Conservation (phyloP, 2,888 invertebrate genomes). For the Epinotia brunnichana region DNA sequence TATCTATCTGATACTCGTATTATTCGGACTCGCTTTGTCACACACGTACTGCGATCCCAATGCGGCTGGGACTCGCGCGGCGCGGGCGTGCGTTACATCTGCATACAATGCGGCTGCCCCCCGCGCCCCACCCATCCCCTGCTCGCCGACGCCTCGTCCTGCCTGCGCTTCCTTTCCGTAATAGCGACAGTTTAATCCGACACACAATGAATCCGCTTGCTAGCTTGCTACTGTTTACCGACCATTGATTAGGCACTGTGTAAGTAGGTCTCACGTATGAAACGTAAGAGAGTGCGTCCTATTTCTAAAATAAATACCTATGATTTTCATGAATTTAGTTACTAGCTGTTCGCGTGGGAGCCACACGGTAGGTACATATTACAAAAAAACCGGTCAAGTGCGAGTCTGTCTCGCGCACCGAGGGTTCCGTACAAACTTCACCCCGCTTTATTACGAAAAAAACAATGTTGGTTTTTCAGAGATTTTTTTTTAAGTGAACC, state of each 20-base stretch:
- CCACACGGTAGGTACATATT: not conserved
- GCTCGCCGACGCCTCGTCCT: slow-evolving; percentile 1
- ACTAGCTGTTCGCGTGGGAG: not conserved
- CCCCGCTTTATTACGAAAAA: too few relatives aligned
- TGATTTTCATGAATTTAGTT: not conserved
- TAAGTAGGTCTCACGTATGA: not conserved
- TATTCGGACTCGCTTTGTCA: slow-evolving; percentile 51
- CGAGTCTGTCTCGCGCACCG: too few relatives aligned
- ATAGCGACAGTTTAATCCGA: slow-evolving; percentile 41
- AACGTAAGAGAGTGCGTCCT: not conserved
- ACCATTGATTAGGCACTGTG: slow-evolving; percentile 18
- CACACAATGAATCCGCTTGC: slow-evolving; percentile 41
- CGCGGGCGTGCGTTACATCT: slow-evolving; percentile 54
- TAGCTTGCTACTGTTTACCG: slow-evolving; percentile 40
- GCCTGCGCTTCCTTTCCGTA: slow-evolving; percentile 40
- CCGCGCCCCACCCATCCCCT: slow-evolving; percentile 30
- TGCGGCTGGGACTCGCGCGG: slow-evolving; percentile 49
- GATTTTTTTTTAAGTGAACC: too few relatives aligned
- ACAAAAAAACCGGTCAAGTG: too few relatives aligned
- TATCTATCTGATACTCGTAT: slow-evolving; percentile 46
- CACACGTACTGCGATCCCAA: slow-evolving; percentile 50
- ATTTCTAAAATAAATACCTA: not conserved
- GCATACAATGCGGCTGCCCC: slow-evolving; percentile 57
- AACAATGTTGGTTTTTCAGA: too few relatives aligned
- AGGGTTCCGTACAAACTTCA: too few relatives aligned